A percentile compares a stretch with the other conserved stretches of the same genome.
Conservation (phyloP, 2,888 invertebrate genomes). For the Pseudanteris insignis region DNA sequence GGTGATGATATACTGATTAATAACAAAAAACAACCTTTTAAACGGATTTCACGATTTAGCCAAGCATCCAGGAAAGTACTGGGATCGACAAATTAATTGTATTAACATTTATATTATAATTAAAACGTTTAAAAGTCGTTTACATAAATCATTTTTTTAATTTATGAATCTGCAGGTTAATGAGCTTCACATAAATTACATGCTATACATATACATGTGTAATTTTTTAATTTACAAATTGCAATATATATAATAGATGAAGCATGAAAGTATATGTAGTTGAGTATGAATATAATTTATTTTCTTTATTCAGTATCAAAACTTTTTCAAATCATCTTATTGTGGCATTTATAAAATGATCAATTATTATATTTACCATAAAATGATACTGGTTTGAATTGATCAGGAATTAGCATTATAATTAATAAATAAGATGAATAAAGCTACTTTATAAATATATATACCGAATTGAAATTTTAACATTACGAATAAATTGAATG, state of each 20-base stretch:
- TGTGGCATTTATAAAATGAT: too few species aligned
- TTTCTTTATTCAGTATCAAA: too few species aligned
- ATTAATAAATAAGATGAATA: too few species aligned
- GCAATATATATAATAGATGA: constrained; percentile 1
- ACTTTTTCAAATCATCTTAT: too few species aligned
- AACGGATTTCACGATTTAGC: constrained; percentile 25
- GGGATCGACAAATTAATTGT: constrained; percentile 29
- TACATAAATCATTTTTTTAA: too few species aligned
- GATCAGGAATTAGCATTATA: too few species aligned
- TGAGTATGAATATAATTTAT: constrained; percentile 3
- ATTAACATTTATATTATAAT: constrained; percentile 1
- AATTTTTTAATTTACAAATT: constrained; percentile 3
- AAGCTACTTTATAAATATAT: too few species aligned
- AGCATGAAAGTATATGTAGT: neutral
- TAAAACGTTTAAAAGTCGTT: neutral
- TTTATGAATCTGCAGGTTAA: neutral
- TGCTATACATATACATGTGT: neutral
- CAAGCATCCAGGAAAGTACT: constrained; percentile 24
- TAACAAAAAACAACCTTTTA: constrained; percentile 17
- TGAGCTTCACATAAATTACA: constrained; percentile 2
- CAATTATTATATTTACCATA: too few species aligned
- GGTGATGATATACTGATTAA: constrained; percentile 47
- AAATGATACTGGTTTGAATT: too few species aligned
- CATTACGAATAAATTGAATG: too few species aligned
- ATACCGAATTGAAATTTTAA: too few species aligned